These are phyloP conservation scores for Agonopterix arenella DNA, from an alignment of 2,888 invertebrate species.

Conservation along the genomic window DNA sequence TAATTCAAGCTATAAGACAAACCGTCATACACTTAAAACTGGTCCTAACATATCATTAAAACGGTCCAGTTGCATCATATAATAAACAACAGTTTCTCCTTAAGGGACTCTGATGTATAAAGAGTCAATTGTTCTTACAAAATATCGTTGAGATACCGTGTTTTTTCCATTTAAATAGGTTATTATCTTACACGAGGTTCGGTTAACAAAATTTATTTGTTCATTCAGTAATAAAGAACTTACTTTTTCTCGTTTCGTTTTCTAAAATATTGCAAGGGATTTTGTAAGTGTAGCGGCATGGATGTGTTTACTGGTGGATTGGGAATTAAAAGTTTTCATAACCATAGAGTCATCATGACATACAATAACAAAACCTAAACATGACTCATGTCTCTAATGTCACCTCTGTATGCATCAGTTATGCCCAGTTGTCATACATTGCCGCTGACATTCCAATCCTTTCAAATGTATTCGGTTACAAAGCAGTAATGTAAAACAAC, in stretches of 20 bases:
- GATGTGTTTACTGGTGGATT: slow-evolving; percentile 5
- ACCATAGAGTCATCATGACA: too few species aligned
- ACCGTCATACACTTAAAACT: neutral
- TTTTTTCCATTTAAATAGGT: slow-evolving; percentile 49
- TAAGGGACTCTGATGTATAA: slow-evolving; percentile 10
- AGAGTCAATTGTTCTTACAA: slow-evolving; percentile 36
- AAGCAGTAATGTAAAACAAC: too few species aligned
- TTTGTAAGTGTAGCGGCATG: slow-evolving; percentile 50
- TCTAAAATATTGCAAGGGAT: slow-evolving; percentile 48
- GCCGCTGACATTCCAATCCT: too few species aligned
- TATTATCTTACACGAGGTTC: slow-evolving; percentile 46
- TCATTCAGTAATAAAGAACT: slow-evolving; percentile 59
- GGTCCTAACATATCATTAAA: slow-evolving; percentile 12
- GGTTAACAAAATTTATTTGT: slow-evolving; percentile 59
- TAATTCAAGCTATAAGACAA: too few species aligned
- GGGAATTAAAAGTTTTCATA: neutral
- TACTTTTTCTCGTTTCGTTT: slow-evolving; percentile 34
- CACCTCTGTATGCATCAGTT: too few species aligned
- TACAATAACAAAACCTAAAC: too few species aligned
- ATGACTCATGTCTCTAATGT: too few species aligned
- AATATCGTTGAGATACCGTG: slow-evolving; percentile 30
- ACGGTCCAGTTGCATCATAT: slow-evolving; percentile 12
- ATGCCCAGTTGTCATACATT: too few species aligned
- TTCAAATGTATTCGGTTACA: too few species aligned
- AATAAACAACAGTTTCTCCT: slow-evolving; percentile 7